phyloP scores from a whole-genome alignment of 2,888 invertebrate species.

The Orchesella flavescens region DNA sequence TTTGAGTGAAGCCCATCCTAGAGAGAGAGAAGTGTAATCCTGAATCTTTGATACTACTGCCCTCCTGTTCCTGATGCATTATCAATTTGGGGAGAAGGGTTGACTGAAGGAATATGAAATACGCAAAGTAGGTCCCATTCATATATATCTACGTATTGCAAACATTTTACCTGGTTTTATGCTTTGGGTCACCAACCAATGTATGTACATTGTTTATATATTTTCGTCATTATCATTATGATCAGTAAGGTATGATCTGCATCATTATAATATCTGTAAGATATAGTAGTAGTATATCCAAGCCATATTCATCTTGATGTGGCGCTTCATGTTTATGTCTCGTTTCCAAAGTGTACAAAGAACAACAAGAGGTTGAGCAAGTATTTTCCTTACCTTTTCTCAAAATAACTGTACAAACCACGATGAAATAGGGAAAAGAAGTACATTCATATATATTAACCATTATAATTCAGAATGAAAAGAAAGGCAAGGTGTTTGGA shows the following conservation, averaged over 20 bases:
- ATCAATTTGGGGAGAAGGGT: constrained; percentile 16
- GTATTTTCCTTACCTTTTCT: constrained; percentile 54
- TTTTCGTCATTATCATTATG: constrained; percentile 42
- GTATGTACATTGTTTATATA: background rate
- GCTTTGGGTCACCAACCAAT: constrained; percentile 25
- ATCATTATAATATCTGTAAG: background rate
- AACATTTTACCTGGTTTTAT: constrained; percentile 11
- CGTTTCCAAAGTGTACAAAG: constrained; percentile 25
- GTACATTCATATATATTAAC: no score
- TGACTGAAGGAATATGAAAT: constrained; percentile 5
- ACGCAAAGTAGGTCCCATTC: constrained; percentile 44
- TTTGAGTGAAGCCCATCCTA: constrained; percentile 34
- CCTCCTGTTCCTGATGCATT: constrained; percentile 50
- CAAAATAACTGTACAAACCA: constrained; percentile 51
- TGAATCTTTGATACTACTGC: constrained; percentile 56
- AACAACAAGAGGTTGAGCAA: constrained; percentile 30
- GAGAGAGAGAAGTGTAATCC: background rate
- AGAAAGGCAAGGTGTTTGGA: no score
- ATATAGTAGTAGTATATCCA: background rate
- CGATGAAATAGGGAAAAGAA: constrained; percentile 21
- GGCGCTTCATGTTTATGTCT: background rate
- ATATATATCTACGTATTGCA: constrained; percentile 9
- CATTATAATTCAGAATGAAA: no score
- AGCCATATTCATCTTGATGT: background rate
- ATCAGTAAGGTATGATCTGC: constrained; percentile 10